These are phyloP conservation scores for Ivindomyrus marchei DNA, from an alignment of 2,113 vertebrate species.

Conservation along the genomic window DNA sequence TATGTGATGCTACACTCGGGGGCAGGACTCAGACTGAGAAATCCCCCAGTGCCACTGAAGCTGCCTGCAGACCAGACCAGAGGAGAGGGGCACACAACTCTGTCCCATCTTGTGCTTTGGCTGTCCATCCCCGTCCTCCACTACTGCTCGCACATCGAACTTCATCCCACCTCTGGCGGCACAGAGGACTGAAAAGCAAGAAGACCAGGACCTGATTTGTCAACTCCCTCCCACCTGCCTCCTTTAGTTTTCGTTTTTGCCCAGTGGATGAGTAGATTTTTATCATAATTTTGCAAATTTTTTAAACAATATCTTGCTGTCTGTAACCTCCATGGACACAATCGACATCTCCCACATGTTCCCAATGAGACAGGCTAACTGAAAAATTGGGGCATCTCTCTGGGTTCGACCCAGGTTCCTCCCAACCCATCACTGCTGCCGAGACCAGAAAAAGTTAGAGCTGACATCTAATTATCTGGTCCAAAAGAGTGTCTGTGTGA, in stretches of 20 bases:
- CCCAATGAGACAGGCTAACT: neutral
- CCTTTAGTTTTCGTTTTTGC: neutral
- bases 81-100: neutral
- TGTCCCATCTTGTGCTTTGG: neutral
- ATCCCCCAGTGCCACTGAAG: neutral
- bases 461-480: neutral
- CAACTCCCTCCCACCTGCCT: neutral
- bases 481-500: neutral
- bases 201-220: neutral
- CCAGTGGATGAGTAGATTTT: neutral
- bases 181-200: conserved; percentile 4
- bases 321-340: neutral
- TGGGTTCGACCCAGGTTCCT: neutral
- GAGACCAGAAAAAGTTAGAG: neutral
- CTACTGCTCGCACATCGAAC: neutral
- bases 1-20: conserved; percentile 26
- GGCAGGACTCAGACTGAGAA: conserved; percentile 48
- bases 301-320: neutral
- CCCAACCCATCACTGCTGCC: neutral
- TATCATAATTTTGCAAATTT: neutral
- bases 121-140: neutral
- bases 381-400: neutral
- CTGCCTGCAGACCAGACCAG: conserved; percentile 6
- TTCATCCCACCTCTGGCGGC: neutral
- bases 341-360: neutral